phyloP scores from a whole-genome alignment of 1,140 invertebrate species.

The Magallana gigas region DNA sequence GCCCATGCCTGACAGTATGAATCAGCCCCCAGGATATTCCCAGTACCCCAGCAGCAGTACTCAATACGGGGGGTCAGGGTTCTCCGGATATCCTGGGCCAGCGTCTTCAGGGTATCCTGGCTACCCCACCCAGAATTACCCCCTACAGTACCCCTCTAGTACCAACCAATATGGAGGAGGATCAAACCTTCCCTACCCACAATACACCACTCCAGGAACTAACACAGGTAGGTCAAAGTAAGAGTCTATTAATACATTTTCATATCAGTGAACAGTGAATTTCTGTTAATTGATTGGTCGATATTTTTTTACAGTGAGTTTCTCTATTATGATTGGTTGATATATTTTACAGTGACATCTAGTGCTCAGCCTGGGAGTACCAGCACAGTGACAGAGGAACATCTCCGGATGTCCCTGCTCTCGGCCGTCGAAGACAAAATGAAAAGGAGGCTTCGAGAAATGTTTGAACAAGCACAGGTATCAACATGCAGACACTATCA shows the following conservation, averaged over 20 bases:
- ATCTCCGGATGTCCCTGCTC: slow-evolving; percentile 94
- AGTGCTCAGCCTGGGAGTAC: slow-evolving; percentile 55
- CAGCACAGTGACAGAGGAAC: slow-evolving; percentile 89
- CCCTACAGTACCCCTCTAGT: neutral
- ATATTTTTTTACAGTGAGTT: neutral
- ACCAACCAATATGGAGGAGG: slow-evolving; percentile 17
- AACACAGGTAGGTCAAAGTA: slow-evolving; percentile 40
- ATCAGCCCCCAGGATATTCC: slow-evolving; percentile 75
- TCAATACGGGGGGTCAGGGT: slow-evolving; percentile 47
- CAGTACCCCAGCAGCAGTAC: slow-evolving; percentile 39
- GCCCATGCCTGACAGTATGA: slow-evolving; percentile 53
- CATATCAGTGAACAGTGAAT: too few relatives aligned
- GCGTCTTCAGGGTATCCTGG: slow-evolving; percentile 19
- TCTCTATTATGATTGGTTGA: neutral
- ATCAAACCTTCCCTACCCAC: slow-evolving; percentile 53
- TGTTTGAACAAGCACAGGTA: slow-evolving; percentile 88
- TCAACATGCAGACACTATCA: too few relatives aligned
- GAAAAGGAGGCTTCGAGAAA: slow-evolving; percentile 90
- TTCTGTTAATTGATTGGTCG: neutral
- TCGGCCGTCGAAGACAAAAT: slow-evolving; percentile 98
- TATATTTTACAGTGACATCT: neutral
- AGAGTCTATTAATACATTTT: too few relatives aligned
- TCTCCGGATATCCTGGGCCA: slow-evolving; percentile 45
- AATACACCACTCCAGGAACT: slow-evolving; percentile 39
- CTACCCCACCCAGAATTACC: slow-evolving; percentile 6